Conservation (phyloP, 2,797 vertebrate genomes). For the Hydrocynus forskahlii region DNA sequence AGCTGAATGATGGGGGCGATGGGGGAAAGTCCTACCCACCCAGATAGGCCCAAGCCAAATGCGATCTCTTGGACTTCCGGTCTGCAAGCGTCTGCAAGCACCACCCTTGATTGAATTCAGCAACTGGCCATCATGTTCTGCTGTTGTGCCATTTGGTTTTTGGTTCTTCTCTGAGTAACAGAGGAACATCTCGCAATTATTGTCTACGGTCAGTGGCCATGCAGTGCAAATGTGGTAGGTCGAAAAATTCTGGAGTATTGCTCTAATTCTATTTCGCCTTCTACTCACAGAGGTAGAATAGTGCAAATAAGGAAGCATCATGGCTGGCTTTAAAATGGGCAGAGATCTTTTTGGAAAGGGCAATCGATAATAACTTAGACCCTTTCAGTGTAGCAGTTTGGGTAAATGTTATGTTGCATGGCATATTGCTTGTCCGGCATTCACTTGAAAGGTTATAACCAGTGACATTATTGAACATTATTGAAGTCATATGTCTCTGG, state of each 20-base stretch:
- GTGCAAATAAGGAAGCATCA: neutral
- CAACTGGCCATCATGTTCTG: neutral
- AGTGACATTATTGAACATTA: neutral
- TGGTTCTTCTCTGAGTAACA: too few relatives aligned
- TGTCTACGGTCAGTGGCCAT: neutral
- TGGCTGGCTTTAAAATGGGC: neutral
- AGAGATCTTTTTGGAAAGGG: neutral
- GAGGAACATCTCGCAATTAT: neutral
- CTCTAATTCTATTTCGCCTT: neutral
- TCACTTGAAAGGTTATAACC: neutral
- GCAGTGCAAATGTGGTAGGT: neutral
- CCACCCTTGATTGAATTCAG: neutral
- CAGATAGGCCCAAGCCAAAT: too few relatives aligned
- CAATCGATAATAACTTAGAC: neutral
- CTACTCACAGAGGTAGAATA: neutral
- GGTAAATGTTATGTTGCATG: neutral
- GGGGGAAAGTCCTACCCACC: too few relatives aligned
- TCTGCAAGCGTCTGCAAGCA: too few relatives aligned
- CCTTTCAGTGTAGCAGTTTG: neutral
- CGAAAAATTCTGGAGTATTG: neutral
- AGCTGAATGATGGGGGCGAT: too few relatives aligned
- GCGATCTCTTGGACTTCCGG: too few relatives aligned
- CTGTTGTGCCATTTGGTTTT: too few relatives aligned
- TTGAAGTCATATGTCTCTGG: neutral
- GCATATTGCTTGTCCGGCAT: neutral